These are phyloP conservation scores for Hyposoter dolosus DNA, from an alignment of 2,888 invertebrate genomes.

Conservation along the genomic window DNA sequence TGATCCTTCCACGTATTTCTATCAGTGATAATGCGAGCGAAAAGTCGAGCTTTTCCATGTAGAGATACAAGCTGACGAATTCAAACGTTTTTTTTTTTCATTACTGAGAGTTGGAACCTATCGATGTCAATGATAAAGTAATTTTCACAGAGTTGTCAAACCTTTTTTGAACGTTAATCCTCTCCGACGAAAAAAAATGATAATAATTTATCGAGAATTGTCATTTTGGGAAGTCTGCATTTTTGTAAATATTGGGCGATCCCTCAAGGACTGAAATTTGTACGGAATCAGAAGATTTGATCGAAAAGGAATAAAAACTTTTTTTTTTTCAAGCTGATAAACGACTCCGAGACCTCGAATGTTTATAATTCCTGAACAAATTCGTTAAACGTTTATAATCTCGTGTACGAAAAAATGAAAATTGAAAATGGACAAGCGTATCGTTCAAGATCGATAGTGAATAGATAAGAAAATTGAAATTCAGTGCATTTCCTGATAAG, in stretches of 20 bases:
- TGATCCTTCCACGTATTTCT: not conserved
- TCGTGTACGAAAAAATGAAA: not conserved
- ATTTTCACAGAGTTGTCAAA: too few relatives aligned
- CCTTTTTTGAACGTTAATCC: not conserved
- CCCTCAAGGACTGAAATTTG: too few relatives aligned
- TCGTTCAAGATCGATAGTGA: constrained; percentile 5
- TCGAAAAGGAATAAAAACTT: not conserved
- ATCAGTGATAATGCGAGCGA: not conserved
- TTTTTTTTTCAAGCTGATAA: not conserved
- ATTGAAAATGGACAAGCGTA: constrained; percentile 1
- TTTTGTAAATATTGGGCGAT: too few relatives aligned
- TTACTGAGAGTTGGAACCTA: too few relatives aligned
- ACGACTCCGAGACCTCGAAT: not conserved
- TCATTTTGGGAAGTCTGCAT: too few relatives aligned
- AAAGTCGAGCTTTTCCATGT: not conserved
- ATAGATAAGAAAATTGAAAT: not conserved
- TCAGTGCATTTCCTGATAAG: constrained; percentile 27
- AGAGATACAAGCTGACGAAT: too few relatives aligned
- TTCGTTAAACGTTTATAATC: not conserved
- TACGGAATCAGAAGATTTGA: too few relatives aligned
- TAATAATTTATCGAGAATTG: too few relatives aligned
- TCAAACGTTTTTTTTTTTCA: too few relatives aligned
- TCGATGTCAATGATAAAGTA: too few relatives aligned
- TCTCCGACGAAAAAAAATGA: not conserved
- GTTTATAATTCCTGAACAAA: not conserved